Base-by-base conservation (phyloP, 2,888 invertebrate species). In the Chorisops tibialis region DNA sequence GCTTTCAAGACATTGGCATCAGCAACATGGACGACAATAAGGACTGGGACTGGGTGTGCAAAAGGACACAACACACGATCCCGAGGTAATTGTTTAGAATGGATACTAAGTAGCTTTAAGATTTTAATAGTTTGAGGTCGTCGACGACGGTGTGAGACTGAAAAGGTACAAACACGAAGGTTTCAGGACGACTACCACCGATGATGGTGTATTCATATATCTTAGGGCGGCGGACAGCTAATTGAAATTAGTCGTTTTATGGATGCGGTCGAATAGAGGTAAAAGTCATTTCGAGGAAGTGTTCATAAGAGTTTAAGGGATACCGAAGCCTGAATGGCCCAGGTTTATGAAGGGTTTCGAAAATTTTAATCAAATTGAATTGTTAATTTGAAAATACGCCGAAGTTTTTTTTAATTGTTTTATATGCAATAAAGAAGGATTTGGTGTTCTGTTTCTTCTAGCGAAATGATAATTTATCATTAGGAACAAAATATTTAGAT, bases 21-120 rank as follows among this genome's bases (percentile, higher is more conserved):
- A 56, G 22, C n/a, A n/a, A n/a, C n/a, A n/a, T n/a, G n/a, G 11
- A 43, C 56, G 7, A 9, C 41, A 52, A 43, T 56, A 43, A 22
- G 24, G 11, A 21, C 12, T n/a, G n/a, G n/a, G 22, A 11, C 11
- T 38, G 38, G 14, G 35, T 49, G 24, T 39, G n/a, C 38, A 14
- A 56, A 50, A 56, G 49, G 49, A 45, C 41, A 56, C 14, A 24
- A 60, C 54, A 51, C 60, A 58, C 50, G 45, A 50, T 22, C 54
- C 51, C 39, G 48, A 49, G 49, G 61, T 63, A 62, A 64, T 62
- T 64, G 62, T 61, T 64, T 58, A 48, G 59, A 64, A 64, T 62
- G 61, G 64, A 62, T 61, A 59, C 61, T 61, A 61, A 61, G 61
- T 61, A 61, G 61, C 61, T 51, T 61, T 61, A 61, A 61, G 61